A percentile compares a stretch with the other conserved stretches of the same genome.
These are phyloP conservation scores for Mungos mungo DNA, from an alignment of 2,113 vertebrate genomes.

Conservation along the genomic window DNA sequence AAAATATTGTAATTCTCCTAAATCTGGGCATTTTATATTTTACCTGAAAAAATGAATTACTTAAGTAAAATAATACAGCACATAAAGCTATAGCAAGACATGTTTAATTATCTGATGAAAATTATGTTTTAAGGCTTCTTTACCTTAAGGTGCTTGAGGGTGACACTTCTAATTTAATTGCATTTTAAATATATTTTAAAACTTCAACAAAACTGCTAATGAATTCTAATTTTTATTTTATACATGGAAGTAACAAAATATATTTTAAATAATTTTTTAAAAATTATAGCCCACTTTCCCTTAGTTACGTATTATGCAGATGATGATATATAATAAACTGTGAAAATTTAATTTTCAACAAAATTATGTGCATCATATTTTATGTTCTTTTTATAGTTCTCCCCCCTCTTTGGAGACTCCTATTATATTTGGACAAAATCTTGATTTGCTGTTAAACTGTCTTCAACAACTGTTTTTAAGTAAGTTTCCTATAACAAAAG, in stretches of 20 bases:
- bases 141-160: background rate
- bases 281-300: background rate
- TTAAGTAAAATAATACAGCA: background rate
- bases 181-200: background rate
- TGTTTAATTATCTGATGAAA: background rate
- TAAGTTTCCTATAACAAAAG: background rate
- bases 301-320: background rate
- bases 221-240: background rate
- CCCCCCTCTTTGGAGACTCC: background rate
- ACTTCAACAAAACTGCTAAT: background rate
- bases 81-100: background rate
- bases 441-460: background rate
- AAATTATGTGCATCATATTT: background rate
- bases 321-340: background rate
- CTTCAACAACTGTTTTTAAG: background rate
- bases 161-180: background rate
- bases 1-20: slow-evolving; percentile 20
- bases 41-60: background rate
- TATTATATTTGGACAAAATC: background rate
- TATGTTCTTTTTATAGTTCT: background rate
- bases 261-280: background rate
- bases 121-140: background rate
- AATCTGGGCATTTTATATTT: slow-evolving; percentile 7
- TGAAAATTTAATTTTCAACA: background rate
- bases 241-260: background rate